Evolutionary conservation across 2,888 invertebrate species (phyloP), one percentile per base, ranked within the genome.

Genomic region (Odontocolon sp.): DNA sequence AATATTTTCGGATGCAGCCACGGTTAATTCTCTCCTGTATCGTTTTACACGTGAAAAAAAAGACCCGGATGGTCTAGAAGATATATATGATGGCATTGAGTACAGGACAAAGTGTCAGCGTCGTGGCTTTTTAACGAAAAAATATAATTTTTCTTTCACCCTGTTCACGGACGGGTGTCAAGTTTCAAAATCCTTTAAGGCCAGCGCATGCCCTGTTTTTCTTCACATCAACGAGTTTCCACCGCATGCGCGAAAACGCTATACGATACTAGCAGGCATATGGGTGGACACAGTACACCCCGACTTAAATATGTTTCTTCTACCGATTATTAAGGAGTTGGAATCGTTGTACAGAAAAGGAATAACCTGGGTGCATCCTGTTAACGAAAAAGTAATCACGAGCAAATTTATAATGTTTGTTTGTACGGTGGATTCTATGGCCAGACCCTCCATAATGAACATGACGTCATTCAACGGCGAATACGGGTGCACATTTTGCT

Each of bases 161-260:
- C 9, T 66, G 2, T 54, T 54, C n/a, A 54, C 54, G 4, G 54
- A 66, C 14, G 66, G 52, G 5, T 31, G 31, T 14, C 6, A 47
- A 14, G 68, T 76, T 11, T 50, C 61, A 3, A 56, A 77, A 14
- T 79, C 79, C 9, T 73, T 77, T 6, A 61, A 38, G 3, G 47
- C 36, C 2, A 77, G 67, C 23, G 77, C 73, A 8, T 52, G 61
- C 47, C 79, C 79, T 0, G 28, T 79, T 0, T 36, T 73, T 1
- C 33, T 79, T 8, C 8, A 31, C 18, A 54, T 74, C 3, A 74
- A 74, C 26, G 74, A 68, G 36, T 56, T 69, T 21, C 38, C 54
- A 31, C 75, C 75, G 1, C 57, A 70, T 3, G 57, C 56, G 4
- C 63, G 75, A 8, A 64, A 70, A 57, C 47, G 50, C 31, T 63